Evolutionary conservation across 2,888 invertebrate species (phyloP), one percentile per base, ranked within the genome.

Genomic region (Cheilosia impressa): DNA sequence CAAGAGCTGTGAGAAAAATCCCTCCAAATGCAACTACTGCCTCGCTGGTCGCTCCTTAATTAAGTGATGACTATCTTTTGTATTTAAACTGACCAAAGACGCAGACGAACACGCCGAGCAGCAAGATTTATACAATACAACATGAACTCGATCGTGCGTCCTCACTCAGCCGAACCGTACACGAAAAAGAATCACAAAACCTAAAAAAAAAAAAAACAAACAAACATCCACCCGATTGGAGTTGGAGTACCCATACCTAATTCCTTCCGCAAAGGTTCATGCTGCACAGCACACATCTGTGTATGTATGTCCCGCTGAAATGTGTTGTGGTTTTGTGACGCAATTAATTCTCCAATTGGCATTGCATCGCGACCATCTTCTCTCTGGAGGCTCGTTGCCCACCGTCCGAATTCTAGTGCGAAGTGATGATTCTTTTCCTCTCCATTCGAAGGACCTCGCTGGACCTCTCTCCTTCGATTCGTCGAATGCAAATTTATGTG

Each of bases 401-500:
- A 79, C 73, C 79, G 79, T 84, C 79, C 57, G 58, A 63, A 79
- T 75, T 69, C 50, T 68, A 69, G 83, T 84, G 83, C 79, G 73
- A 84, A 63, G 83, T 79, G 83, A 84, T 84, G 83, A 84, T 84
- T 84, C 79, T 84, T 75, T 55, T 79, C 65, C 58, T 65, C 65
- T 81, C 38, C 41, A 13, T 34, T 45, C 65, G 9, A 72, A 79
- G 81, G 81, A 83, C 52, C 68, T 57, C 45, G 19, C 50, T 63
- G 57, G 22, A 65, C 50, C 22, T 43, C 45, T 34, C 34, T 63
- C 55, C 60, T 27, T 38, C 85, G 71, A 81, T 85, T 85, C 76
- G 76, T 81, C 85, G 85, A 81, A 85, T 85, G 85, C 85, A 85
- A 85, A 85, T 85, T 85, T 85, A 85, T 81, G 80, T 72, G 85